Evolutionary conservation across 2,888 invertebrate species (phyloP).

Genomic region (Lysandra bellargus): DNA sequence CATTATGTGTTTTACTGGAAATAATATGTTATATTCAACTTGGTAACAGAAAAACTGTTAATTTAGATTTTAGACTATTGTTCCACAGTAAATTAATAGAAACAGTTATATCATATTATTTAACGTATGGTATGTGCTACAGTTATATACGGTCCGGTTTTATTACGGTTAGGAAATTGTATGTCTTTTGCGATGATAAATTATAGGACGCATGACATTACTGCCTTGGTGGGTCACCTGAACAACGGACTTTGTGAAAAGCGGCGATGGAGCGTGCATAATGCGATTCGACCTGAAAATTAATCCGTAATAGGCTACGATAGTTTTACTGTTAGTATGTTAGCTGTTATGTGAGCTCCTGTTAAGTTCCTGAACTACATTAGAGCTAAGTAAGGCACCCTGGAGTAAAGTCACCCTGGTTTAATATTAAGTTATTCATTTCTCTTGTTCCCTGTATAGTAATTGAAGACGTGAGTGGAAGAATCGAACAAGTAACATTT

Average conservation of each 20-base stretch:
- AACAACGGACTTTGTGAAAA: constrained; percentile 35
- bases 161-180: constrained; percentile 39
- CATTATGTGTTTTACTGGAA: neutral
- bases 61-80: neutral
- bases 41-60: neutral
- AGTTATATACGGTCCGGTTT: constrained; percentile 39
- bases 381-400: neutral
- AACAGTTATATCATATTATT: constrained; percentile 27
- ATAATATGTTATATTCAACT: neutral
- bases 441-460: neutral
- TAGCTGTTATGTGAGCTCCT: neutral
- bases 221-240: constrained; percentile 13
- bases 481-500: too few species aligned
- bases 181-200: constrained; percentile 35
- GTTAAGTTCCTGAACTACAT: neutral
- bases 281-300: constrained; percentile 5
- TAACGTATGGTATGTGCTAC: constrained; percentile 31
- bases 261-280: constrained; percentile 1
- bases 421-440: neutral
- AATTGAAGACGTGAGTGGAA: too few species aligned
- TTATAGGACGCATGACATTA: constrained; percentile 30
- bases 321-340: constrained; percentile 6
- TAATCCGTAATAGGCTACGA: neutral
- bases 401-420: neutral
- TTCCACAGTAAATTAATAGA: neutral